These are phyloP conservation scores for Cephus cinctus DNA, from an alignment of 1,140 invertebrate species.

Conservation along the genomic window DNA sequence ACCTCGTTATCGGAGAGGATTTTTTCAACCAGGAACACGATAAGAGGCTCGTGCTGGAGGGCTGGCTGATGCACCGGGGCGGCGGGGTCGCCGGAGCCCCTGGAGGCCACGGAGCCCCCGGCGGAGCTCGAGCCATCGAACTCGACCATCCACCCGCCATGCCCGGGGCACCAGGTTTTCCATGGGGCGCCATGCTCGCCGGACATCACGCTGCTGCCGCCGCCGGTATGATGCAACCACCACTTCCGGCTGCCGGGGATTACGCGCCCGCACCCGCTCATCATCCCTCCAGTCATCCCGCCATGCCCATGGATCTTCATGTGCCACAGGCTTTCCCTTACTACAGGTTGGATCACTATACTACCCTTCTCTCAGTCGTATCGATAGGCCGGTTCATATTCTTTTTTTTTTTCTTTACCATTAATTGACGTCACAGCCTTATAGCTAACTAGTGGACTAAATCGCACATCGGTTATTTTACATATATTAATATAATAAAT, in stretches of 20 bases:
- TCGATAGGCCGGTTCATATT: no score
- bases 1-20: no score
- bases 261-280: conserved; percentile 58
- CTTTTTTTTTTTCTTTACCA: no score
- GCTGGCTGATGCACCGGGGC: conserved; percentile 58
- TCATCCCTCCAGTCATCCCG: conserved; percentile 51
- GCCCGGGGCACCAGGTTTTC: conserved; percentile 46
- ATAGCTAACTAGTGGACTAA: no score
- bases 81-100: conserved; percentile 45
- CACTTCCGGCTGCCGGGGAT: conserved; percentile 45
- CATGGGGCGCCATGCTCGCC: conserved; percentile 53
- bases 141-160: conserved; percentile 55
- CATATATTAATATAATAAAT: no score
- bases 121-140: conserved; percentile 39
- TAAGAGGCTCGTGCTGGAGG: conserved; percentile 47
- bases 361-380: no score
- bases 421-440: no score
- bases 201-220: conserved; percentile 56
- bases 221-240: conserved; percentile 62
- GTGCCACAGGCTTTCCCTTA: conserved; percentile 85
- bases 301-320: conserved; percentile 82
- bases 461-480: no score
- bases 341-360: no score
- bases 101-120: conserved; percentile 34
- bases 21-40: no score